Percentiles rank a stretch among this genome's conserved stretches.
These are phyloP conservation scores for Chelidonichthys spinosus DNA, from an alignment of 2,797 vertebrate genomes.

Conservation along the genomic window DNA sequence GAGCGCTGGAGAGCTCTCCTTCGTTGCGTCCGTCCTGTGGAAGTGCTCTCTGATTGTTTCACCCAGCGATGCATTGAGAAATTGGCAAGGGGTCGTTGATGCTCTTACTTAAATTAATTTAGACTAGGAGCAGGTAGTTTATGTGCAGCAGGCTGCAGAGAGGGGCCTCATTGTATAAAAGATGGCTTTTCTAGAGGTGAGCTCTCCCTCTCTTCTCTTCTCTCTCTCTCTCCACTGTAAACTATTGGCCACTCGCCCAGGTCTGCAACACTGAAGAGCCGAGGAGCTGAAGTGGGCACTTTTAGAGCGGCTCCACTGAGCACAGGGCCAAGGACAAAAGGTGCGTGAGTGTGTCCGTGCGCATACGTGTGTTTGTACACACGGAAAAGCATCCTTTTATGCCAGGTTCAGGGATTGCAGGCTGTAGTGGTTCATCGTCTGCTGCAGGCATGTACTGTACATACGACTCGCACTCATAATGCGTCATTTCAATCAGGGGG, in stretches of 20 bases:
- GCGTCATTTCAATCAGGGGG: neutral
- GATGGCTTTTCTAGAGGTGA: conserved; percentile 50
- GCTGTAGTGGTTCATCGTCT: conserved; percentile 24
- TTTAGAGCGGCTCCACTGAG: conserved; percentile 72
- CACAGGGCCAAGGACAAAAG: conserved; percentile 77
- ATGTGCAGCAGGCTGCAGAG: conserved; percentile 38
- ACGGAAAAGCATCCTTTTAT: conserved; percentile 50
- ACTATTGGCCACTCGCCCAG: conserved; percentile 71
- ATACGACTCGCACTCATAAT: conserved; percentile 1
- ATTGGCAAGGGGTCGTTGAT: conserved; percentile 44
- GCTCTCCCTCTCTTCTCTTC: conserved; percentile 16
- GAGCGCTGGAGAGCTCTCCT: conserved; percentile 23
- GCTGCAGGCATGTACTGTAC: conserved; percentile 33
- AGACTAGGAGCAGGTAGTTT: conserved; percentile 50
- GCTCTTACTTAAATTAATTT: conserved; percentile 58
- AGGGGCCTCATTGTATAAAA: conserved; percentile 50
- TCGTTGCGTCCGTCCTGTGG: conserved; percentile 27
- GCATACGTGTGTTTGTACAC: conserved; percentile 18
- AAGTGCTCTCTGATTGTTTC: conserved; percentile 50
- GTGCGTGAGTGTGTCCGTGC: conserved; percentile 25
- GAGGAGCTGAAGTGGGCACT: conserved; percentile 79
- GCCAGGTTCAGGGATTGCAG: conserved; percentile 33
- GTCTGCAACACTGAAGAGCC: conserved; percentile 62
- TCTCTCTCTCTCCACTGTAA: conserved; percentile 50
- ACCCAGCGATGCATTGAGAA: conserved; percentile 32